These are phyloP conservation scores for Micropoecilia bifurca DNA, from an alignment of 2,797 vertebrate species.

Conservation along the genomic window DNA sequence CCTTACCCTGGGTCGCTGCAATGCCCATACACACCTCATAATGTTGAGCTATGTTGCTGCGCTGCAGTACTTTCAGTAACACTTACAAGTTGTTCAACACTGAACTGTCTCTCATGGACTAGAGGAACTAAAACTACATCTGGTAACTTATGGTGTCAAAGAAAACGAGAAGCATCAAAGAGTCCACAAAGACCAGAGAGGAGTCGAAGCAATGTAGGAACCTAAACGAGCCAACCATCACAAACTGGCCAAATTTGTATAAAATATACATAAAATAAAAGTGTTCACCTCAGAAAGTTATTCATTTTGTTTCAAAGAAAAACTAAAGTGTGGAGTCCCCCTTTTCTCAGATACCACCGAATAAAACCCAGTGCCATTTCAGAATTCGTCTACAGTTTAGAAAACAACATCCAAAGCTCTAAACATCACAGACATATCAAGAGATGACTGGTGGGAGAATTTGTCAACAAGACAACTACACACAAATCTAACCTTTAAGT, in stretches of 20 bases:
- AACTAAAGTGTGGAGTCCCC: background rate
- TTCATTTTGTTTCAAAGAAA: background rate
- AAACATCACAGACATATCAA: too few species aligned
- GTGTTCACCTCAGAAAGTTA: too few species aligned
- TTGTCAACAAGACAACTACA: too few species aligned
- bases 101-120: background rate
- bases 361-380: background rate
- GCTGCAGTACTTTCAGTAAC: background rate
- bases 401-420: background rate
- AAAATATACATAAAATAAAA: too few species aligned
- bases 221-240: background rate
- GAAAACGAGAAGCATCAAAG: background rate
- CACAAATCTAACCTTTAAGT: too few species aligned
- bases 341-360: background rate
- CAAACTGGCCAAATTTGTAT: background rate
- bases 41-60: background rate
- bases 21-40: background rate
- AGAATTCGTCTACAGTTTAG: background rate
- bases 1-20: background rate
- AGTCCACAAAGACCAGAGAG: background rate
- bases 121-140: background rate
- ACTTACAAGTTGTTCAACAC: background rate
- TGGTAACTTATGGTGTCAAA: background rate
- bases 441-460: too few species aligned
- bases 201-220: background rate